A percentile compares a stretch with the other conserved stretches of the same genome.
Conservation (phyloP, 1,140 invertebrate species). For the Vollenhovia emeryi region DNA sequence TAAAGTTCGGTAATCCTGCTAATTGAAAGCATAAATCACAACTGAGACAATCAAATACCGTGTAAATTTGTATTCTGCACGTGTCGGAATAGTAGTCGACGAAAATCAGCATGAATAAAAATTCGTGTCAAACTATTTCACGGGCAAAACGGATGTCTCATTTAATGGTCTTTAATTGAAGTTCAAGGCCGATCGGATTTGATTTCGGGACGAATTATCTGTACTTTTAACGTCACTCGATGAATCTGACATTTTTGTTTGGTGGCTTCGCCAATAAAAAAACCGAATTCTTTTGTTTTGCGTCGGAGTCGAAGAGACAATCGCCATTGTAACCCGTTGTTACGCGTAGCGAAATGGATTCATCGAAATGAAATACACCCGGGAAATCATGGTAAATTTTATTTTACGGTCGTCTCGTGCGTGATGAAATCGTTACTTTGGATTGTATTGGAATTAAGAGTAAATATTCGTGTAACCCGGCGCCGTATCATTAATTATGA, state of each 20-base stretch:
- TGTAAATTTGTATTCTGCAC: not conserved
- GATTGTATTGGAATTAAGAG: not conserved
- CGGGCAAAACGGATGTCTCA: not conserved
- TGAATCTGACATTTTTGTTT: conserved; percentile 6
- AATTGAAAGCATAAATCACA: not conserved
- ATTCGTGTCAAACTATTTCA: not conserved
- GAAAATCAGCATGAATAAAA: not conserved
- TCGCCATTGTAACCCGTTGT: not conserved
- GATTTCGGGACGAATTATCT: not conserved
- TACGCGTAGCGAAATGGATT: conserved; percentile 5
- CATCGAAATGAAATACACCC: not conserved
- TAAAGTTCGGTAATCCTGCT: not conserved
- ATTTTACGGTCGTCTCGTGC: not conserved
- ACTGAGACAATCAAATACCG: not conserved
- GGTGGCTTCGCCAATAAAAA: not conserved
- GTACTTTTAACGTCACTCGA: not conserved
- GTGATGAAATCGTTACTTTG: conserved; percentile 7
- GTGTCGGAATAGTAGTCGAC: not conserved
- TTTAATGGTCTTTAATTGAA: conserved; percentile 36
- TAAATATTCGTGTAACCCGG: not conserved
- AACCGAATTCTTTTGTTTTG: conserved; percentile 11
- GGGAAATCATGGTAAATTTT: conserved; percentile 17
- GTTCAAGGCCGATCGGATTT: not conserved
- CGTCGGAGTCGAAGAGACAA: conserved; percentile 5
- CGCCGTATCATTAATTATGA: not conserved